Evolutionary conservation across 2,113 vertebrate genomes (phyloP).

Genomic region (Dipodomys ordii): DNA sequence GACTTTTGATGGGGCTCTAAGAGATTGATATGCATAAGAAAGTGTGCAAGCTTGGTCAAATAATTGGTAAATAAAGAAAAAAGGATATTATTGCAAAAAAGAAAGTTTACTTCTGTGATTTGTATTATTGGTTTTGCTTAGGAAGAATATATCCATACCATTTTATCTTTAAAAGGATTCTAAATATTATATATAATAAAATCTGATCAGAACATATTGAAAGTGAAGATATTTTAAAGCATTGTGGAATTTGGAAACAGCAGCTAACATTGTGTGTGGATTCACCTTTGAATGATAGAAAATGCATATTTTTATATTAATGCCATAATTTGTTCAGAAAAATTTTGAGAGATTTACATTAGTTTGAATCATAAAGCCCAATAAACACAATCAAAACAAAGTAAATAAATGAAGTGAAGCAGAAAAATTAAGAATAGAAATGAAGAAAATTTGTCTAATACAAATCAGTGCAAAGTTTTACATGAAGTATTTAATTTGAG

Average conservation of each 20-base stretch:
- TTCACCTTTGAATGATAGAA: constrained; percentile 28
- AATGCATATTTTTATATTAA: neutral
- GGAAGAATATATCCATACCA: neutral
- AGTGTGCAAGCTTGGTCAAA: neutral
- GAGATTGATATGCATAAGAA: neutral
- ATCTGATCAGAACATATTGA: neutral
- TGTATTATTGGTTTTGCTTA: neutral
- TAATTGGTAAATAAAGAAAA: neutral
- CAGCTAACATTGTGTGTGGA: neutral
- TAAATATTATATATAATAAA: neutral
- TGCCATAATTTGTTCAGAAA: neutral
- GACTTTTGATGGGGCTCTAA: neutral
- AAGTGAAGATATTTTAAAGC: neutral
- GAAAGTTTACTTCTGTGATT: neutral
- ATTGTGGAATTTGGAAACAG: constrained; percentile 11
- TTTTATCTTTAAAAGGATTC: neutral
- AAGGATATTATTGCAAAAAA: neutral
- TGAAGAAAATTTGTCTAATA: neutral
- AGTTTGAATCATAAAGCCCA: neutral
- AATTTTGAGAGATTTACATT: neutral
- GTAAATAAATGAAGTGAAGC: neutral
- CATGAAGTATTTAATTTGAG: neutral
- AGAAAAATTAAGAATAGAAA: neutral
- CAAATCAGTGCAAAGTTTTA: neutral
- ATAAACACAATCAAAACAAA: constrained; percentile 8